These are phyloP conservation scores for Enteromius viviparus DNA, from an alignment of 2,797 vertebrate genomes.

Conservation along the genomic window DNA sequence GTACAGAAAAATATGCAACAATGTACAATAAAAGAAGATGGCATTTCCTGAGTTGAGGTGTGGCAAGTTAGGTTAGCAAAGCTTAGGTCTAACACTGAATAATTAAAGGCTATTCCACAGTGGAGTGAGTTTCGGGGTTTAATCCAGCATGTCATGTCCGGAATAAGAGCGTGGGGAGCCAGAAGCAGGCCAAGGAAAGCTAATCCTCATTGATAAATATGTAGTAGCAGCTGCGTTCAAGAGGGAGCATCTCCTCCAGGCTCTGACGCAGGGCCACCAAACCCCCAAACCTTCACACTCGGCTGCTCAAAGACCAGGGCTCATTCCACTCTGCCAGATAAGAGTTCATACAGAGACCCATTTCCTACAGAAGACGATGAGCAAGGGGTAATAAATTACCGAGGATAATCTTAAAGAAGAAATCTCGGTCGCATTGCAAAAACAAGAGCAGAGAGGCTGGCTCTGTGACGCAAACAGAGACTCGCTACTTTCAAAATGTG, in stretches of 20 bases:
- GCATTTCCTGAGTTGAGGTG: background rate
- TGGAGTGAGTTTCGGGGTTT: background rate
- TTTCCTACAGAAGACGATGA: constrained; percentile 11
- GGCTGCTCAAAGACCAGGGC: constrained; percentile 12
- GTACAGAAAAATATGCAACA: background rate
- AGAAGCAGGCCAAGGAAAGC: constrained; percentile 18
- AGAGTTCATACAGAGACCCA: constrained; percentile 16
- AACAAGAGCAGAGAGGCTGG: background rate
- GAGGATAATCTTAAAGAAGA: background rate
- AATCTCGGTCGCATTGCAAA: background rate
- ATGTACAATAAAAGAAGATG: background rate
- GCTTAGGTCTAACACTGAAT: constrained; percentile 1
- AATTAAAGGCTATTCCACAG: constrained; percentile 37
- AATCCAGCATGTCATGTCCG: constrained; percentile 11
- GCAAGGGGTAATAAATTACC: constrained; percentile 3
- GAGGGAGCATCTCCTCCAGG: constrained; percentile 6
- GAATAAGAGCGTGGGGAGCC: background rate
- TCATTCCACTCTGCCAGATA: constrained; percentile 23
- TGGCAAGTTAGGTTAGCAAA: background rate
- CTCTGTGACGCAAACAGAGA: background rate
- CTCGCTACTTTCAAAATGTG: constrained; percentile 12
- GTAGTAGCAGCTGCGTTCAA: constrained; percentile 38
- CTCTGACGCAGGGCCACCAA: constrained; percentile 20
- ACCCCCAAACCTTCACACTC: background rate
- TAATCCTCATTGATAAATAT: constrained; percentile 48